Evolutionary conservation across 2,113 vertebrate genomes (phyloP), one percentile per base, ranked within the genome.

Genomic region (Megalops atlanticus): DNA sequence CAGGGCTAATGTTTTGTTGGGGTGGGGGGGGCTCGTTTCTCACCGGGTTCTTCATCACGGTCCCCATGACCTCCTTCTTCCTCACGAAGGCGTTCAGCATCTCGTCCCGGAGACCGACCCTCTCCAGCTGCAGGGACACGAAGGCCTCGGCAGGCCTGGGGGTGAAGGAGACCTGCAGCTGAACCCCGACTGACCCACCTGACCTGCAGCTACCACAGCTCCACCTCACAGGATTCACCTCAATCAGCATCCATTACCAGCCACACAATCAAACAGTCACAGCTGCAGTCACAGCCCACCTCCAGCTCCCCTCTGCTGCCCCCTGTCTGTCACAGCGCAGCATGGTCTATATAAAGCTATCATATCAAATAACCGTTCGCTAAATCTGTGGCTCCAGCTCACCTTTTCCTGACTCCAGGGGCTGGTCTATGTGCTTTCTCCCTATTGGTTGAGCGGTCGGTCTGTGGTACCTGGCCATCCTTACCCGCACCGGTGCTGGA

Each of bases 81-180:
- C 84, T 64, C 87, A 91, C 77, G 85, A 95, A 95, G 16, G 74
- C 24, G 0, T 90, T 92, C 84, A 94, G 86, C 93, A 94, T 95
- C 82, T 80, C 68, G 2, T 95, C 93, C 70, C 35, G 0, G 36
- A 89, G 85, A 35, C 87, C 86, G 8, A 36, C 10, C 88, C 96
- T 95, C 87, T 94, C 92, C 85, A 95, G 83, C 33, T 94, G 91
- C 87, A 95, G 88, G 71, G 93, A 96, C 83, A 95, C 78, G 2
- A 96, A 96, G 39, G 92, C 88, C 38, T 94, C 91, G 2, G 84
- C 87, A 77, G 75, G 74, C 80, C 93, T 95, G 89, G 40, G 86
- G 72, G 10, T 40, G 75, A n/a, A 78, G 80, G 33, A 4, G 72
- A 24, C 8, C 38, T 31, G 21, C 72, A 74, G 45, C 64, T 33